Conservation (phyloP, 2,113 vertebrate genomes). For the Plecturocebus donacophilus region DNA sequence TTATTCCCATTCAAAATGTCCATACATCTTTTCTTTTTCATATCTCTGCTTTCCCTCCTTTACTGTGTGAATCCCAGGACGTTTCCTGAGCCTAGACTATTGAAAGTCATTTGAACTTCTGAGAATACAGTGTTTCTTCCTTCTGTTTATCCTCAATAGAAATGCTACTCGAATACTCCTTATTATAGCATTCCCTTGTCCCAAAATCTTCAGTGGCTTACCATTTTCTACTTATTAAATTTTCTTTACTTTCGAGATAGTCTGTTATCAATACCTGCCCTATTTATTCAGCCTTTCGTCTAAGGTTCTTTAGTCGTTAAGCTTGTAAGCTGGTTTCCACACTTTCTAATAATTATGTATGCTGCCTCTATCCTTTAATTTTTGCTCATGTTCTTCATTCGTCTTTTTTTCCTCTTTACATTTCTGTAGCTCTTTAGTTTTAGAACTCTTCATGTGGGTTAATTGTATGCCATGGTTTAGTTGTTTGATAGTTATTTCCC, state of each 20-base stretch:
- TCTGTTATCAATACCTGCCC: not conserved
- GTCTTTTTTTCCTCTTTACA: not conserved
- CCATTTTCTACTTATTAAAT: not conserved
- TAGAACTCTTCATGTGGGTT: not conserved
- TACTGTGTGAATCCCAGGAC: not conserved
- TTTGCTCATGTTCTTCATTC: not conserved
- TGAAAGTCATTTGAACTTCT: not conserved
- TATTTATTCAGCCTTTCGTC: not conserved
- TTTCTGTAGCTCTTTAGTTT: not conserved
- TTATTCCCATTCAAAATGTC: not conserved
- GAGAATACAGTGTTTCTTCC: not conserved
- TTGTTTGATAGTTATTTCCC: conserved; percentile 13
- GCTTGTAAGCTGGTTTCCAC: not conserved
- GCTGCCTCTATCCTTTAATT: not conserved
- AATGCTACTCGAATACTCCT: not conserved
- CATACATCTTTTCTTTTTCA: not conserved
- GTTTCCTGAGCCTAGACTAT: conserved; percentile 13
- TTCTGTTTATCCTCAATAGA: not conserved
- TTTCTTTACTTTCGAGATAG: conserved; percentile 7
- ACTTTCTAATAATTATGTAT: not conserved
- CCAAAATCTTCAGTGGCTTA: not conserved
- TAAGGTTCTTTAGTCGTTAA: not conserved
- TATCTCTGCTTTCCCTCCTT: not conserved
- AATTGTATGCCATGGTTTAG: not conserved
- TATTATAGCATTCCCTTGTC: not conserved